phyloP scores from a whole-genome alignment of 92 coral and sea anemone genomes.

The Epizoanthus stellaris region DNA sequence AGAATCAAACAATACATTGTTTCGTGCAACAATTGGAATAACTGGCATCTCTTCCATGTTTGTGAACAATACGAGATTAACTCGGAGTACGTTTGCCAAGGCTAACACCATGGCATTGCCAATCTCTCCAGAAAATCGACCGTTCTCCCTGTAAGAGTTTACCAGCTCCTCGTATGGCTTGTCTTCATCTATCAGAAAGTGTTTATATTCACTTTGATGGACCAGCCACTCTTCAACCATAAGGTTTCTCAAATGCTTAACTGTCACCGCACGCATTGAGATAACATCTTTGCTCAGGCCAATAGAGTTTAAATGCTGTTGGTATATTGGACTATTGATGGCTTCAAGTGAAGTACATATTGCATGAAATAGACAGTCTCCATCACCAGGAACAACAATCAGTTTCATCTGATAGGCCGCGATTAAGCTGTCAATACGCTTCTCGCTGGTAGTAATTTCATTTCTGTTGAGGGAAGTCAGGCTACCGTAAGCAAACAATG shows the following conservation, averaged over 20 bases:
- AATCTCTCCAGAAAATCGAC: not conserved
- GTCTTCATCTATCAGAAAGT: not conserved
- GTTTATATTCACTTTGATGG: not conserved
- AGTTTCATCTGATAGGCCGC: not conserved
- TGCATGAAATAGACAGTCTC: constrained; percentile 5
- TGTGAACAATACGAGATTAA: not conserved
- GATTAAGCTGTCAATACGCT: not conserved
- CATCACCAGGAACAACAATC: not conserved
- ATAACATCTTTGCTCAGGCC: not conserved
- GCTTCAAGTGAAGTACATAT: not conserved
- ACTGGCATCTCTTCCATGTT: not conserved
- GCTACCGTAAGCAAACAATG: not conserved
- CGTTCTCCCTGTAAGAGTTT: constrained; percentile 6
- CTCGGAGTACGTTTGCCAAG: not conserved
- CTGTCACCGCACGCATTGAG: not conserved
- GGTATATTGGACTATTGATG: not conserved
- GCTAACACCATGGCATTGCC: constrained; percentile 5
- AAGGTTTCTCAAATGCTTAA: not conserved
- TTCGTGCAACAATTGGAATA: not conserved
- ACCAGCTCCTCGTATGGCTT: not conserved
- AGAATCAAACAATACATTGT: not conserved
- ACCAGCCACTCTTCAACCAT: constrained; percentile 4
- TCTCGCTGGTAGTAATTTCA: not conserved
- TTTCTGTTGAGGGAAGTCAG: not conserved
- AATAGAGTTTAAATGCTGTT: not conserved